phyloP scores from a whole-genome alignment of 2,113 vertebrate genomes.

The Steatornis caripensis region DNA sequence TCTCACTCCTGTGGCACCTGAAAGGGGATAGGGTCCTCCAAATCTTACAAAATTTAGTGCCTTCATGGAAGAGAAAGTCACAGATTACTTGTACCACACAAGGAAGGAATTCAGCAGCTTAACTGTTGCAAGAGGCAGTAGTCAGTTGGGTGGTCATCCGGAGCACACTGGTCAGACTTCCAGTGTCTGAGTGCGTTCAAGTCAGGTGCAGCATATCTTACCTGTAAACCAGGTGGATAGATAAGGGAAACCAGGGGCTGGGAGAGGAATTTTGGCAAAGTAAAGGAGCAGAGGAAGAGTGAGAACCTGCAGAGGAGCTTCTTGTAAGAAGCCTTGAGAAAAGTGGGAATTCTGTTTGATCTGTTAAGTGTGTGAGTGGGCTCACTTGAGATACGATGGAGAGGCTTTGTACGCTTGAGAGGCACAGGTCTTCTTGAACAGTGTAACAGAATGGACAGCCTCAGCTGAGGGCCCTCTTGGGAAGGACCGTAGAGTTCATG shows the following conservation, averaged over 20 bases:
- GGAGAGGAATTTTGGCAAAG: not conserved
- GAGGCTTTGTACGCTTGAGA: not conserved
- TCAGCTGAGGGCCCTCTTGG: no score
- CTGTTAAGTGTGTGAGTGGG: not conserved
- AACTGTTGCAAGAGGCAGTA: not conserved
- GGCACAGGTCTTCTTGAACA: not conserved
- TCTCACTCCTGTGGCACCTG: not conserved
- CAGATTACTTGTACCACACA: not conserved
- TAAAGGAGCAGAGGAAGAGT: not conserved
- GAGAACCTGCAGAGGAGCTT: not conserved
- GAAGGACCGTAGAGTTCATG: not conserved
- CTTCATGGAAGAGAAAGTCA: not conserved
- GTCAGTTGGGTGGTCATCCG: rapidly evolving
- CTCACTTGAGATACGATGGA: not conserved
- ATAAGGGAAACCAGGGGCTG: not conserved
- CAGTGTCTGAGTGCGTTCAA: not conserved
- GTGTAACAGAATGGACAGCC: not conserved
- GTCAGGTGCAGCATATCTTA: not conserved
- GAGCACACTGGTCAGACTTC: not conserved
- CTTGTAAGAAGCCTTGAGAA: not conserved
- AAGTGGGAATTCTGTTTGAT: not conserved
- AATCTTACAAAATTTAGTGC: not conserved
- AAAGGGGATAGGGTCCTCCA: not conserved
- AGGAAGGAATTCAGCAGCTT: not conserved
- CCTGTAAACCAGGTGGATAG: not conserved